These are phyloP conservation scores for Boleophthalmus pectinirostris DNA, from an alignment of 2,113 vertebrate genomes.

Conservation along the genomic window DNA sequence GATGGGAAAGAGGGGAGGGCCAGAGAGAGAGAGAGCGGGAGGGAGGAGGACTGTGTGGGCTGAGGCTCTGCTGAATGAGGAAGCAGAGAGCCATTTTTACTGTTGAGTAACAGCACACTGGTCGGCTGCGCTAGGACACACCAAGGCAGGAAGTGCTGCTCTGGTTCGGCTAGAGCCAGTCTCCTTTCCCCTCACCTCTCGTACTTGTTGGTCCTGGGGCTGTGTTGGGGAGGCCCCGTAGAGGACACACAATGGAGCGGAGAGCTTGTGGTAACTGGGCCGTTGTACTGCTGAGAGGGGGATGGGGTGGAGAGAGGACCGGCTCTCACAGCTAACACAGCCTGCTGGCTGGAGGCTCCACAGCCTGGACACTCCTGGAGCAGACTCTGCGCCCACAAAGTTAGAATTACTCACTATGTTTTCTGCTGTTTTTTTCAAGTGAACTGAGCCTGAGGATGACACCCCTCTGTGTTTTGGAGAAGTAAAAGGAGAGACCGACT, in stretches of 20 bases:
- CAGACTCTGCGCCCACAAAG: slow-evolving; percentile 40
- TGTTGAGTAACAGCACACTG: slow-evolving; percentile 79
- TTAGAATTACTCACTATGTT: slow-evolving; percentile 64
- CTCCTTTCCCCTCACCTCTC: slow-evolving; percentile 19
- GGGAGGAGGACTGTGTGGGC: slow-evolving; percentile 75
- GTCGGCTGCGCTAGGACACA: slow-evolving; percentile 53
- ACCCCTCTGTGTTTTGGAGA: slow-evolving; percentile 51
- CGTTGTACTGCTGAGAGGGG: slow-evolving; percentile 80
- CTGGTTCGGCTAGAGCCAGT: slow-evolving; percentile 46
- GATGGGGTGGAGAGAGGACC: slow-evolving; percentile 80
- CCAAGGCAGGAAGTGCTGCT: slow-evolving; percentile 56
- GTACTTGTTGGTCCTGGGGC: slow-evolving; percentile 44
- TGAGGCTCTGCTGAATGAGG: slow-evolving; percentile 78
- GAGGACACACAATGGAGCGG: slow-evolving; percentile 78
- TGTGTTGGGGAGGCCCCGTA: slow-evolving; percentile 65
- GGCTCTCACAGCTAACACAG: slow-evolving; percentile 80
- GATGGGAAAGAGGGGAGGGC: slow-evolving; percentile 64
- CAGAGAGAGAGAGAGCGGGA: slow-evolving; percentile 50
- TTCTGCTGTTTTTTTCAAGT: slow-evolving; percentile 65
- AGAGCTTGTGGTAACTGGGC: slow-evolving; percentile 81
- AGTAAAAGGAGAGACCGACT: slow-evolving; percentile 57
- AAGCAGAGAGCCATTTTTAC: slow-evolving; percentile 84
- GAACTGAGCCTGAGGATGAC: slow-evolving; percentile 53
- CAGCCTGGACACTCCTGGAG: slow-evolving; percentile 55
- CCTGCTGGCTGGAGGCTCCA: slow-evolving; percentile 73